Evolutionary conservation across 2,888 invertebrate genomes (phyloP).

Genomic region (Tenodera sinensis): DNA sequence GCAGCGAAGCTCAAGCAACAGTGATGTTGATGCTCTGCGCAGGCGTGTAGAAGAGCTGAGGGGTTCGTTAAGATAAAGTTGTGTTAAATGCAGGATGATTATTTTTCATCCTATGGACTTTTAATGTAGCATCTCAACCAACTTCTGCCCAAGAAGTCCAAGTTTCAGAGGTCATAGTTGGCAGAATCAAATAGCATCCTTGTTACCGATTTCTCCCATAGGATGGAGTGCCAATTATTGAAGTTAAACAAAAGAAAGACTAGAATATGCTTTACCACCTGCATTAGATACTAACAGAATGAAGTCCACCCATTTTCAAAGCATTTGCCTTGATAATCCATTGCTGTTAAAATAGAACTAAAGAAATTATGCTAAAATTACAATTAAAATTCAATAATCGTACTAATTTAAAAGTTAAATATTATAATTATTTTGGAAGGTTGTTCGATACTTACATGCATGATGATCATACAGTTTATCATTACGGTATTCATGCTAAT

Average conservation of each 20-base stretch:
- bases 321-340: neutral
- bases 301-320: neutral
- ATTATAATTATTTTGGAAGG: neutral
- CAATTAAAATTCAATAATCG: neutral
- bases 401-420: neutral
- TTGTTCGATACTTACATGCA: neutral
- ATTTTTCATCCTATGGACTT: neutral
- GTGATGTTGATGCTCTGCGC: slow-evolving; percentile 17
- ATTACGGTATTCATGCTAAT: neutral
- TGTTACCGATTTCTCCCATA: neutral
- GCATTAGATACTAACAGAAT: neutral
- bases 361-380: neutral
- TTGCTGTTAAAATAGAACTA: neutral
- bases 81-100: neutral
- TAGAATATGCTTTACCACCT: neutral
- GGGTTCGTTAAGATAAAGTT: slow-evolving; percentile 13
- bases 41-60: slow-evolving; percentile 18
- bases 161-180: neutral
- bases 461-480: neutral
- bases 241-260: neutral
- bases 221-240: neutral
- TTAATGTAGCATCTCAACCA: neutral
- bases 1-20: neutral
- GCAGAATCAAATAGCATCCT: neutral
- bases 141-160: neutral